These are phyloP conservation scores for Ictalurus punctatus DNA, from an alignment of 2,113 vertebrate species.

Conservation along the genomic window DNA sequence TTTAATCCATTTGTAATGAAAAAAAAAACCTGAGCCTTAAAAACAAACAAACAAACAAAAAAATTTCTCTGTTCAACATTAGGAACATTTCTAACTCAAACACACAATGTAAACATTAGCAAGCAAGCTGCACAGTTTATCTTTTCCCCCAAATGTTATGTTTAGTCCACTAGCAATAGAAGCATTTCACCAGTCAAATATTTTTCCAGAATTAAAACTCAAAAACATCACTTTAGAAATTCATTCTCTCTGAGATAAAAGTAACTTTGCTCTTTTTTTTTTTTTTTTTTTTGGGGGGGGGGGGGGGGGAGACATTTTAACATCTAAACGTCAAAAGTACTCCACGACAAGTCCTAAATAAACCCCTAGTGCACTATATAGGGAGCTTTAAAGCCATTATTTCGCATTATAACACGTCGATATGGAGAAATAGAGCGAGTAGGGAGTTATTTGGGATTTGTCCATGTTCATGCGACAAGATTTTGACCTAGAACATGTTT, in stretches of 20 bases:
- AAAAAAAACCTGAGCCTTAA: not conserved
- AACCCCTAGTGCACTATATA: not conserved
- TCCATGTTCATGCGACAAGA: not conserved
- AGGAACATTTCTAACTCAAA: not conserved
- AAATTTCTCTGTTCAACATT: not conserved
- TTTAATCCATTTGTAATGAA: not conserved
- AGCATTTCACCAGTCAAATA: no score
- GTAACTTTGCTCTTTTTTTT: not conserved
- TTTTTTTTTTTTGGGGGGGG: no score
- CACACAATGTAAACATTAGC: not conserved
- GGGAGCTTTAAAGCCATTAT: not conserved
- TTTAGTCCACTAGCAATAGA: not conserved
- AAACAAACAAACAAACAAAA: not conserved
- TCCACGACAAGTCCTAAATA: not conserved
- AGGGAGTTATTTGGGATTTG: not conserved
- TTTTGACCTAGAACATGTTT: not conserved
- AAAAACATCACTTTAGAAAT: not conserved
- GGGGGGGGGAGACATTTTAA: not conserved
- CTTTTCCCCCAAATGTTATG: not conserved
- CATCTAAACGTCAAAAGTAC: not conserved
- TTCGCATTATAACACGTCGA: not conserved
- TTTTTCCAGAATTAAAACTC: no score
- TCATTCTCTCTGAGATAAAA: not conserved
- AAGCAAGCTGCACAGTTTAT: not conserved
- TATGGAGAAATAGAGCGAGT: not conserved